A percentile compares a stretch with the other conserved stretches of the same genome.
Conservation (phyloP, 2,113 vertebrate genomes). For the Anguilla japonica region DNA sequence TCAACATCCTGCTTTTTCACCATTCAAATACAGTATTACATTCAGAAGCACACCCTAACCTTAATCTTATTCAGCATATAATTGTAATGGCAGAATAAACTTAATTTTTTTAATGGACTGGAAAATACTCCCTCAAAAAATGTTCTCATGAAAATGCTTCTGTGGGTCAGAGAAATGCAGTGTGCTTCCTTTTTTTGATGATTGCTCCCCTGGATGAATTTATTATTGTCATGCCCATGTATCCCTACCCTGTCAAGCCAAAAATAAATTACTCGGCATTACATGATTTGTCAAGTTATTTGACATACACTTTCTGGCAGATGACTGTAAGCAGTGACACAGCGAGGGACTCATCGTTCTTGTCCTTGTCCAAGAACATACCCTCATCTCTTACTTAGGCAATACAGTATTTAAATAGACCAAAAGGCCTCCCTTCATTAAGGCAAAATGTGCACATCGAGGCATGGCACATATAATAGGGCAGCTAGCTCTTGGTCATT, state of each 20-base stretch:
- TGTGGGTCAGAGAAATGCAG: no score
- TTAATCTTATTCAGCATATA: no score
- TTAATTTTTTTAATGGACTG: no score
- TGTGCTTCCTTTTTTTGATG: no score
- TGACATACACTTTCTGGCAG: conserved; percentile 12
- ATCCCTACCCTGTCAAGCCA: background rate
- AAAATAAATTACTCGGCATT: background rate
- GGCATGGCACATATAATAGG: no score
- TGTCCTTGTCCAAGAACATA: background rate
- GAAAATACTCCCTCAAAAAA: no score
- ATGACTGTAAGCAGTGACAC: background rate
- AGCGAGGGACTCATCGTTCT: background rate
- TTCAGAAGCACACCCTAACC: background rate
- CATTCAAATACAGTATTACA: background rate
- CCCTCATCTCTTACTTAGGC: background rate
- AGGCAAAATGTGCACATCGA: no score
- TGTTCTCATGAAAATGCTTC: no score
- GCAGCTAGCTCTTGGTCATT: no score
- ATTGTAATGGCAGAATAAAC: no score
- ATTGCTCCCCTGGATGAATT: background rate
- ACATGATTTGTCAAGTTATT: background rate
- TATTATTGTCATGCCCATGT: background rate
- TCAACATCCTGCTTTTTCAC: background rate
- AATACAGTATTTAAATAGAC: background rate
- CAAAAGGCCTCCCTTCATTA: background rate